These are phyloP conservation scores for Holothuria glaberrima DNA, from an alignment of 35 echinoderm and acorn worm species.

Conservation along the genomic window DNA sequence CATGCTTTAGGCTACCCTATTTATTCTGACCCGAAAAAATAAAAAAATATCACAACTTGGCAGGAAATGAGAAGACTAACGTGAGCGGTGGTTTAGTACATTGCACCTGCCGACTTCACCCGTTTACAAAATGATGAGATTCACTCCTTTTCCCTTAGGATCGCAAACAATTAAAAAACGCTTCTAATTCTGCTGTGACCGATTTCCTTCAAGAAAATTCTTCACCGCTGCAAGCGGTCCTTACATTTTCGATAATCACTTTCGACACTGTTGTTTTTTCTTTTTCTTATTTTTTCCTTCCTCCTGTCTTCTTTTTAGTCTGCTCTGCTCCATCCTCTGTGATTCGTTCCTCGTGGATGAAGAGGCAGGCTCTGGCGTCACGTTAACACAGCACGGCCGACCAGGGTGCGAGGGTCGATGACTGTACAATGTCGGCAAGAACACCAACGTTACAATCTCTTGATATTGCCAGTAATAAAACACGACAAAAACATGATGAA, in stretches of 20 bases:
- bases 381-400: no score
- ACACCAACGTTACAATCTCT: no score
- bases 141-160: slow-evolving; percentile 12
- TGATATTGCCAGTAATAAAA: no score
- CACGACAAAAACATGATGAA: no score
- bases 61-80: slow-evolving; percentile 37
- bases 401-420: no score
- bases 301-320: no score
- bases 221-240: slow-evolving; percentile 4
- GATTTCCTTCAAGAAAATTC: slow-evolving; percentile 28
- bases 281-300: no score
- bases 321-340: no score
- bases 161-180: slow-evolving; percentile 44
- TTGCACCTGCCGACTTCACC: slow-evolving; percentile 28
- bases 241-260: slow-evolving; percentile 35
- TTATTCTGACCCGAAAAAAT: slow-evolving; percentile 28
- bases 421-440: no score
- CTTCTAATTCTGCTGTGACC: slow-evolving; percentile 38
- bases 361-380: no score
- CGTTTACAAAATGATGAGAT: slow-evolving; percentile 2
- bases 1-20: slow-evolving; percentile 24
- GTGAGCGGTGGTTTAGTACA: slow-evolving; percentile 30
- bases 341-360: no score
- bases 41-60: slow-evolving; percentile 4
- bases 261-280: slow-evolving; percentile 6